A percentile compares a stretch with the other conserved stretches of the same genome.
phyloP scores from a whole-genome alignment of 2,888 invertebrate species.

The Drosophila atripex region DNA sequence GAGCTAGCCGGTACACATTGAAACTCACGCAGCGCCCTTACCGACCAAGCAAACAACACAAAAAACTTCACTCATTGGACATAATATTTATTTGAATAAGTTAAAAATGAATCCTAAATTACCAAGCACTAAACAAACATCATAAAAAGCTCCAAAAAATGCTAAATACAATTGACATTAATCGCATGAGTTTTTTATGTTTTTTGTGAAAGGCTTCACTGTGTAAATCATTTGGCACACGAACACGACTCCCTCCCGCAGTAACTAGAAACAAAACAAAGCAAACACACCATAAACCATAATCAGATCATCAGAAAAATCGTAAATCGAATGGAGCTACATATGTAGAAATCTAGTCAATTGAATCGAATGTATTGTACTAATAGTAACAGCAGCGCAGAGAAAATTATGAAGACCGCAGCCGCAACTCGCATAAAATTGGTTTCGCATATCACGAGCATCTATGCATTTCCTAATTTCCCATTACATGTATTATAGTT shows the following conservation, averaged over 20 bases:
- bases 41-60: constrained; percentile 57
- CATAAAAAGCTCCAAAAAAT: neutral
- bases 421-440: constrained; percentile 41
- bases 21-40: constrained; percentile 47
- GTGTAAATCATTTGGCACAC: constrained; percentile 44
- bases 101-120: constrained; percentile 43
- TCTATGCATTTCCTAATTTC: constrained; percentile 64
- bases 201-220: constrained; percentile 8
- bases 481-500: constrained; percentile 77
- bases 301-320: constrained; percentile 42
- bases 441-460: constrained; percentile 64
- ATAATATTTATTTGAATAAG: constrained; percentile 55
- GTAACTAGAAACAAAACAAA: constrained; percentile 33
- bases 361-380: constrained; percentile 77
- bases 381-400: constrained; percentile 58
- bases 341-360: constrained; percentile 78
- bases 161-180: neutral
- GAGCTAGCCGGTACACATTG: constrained; percentile 19
- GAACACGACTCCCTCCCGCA: constrained; percentile 68
- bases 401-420: constrained; percentile 29
- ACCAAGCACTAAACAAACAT: constrained; percentile 17
- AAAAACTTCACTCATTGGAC: constrained; percentile 60
- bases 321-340: constrained; percentile 59
- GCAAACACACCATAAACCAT: constrained; percentile 16
- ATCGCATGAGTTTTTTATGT: neutral